Evolutionary conservation across 1,140 invertebrate genomes (phyloP).

Genomic region (Catajapyx aquilonaris): DNA sequence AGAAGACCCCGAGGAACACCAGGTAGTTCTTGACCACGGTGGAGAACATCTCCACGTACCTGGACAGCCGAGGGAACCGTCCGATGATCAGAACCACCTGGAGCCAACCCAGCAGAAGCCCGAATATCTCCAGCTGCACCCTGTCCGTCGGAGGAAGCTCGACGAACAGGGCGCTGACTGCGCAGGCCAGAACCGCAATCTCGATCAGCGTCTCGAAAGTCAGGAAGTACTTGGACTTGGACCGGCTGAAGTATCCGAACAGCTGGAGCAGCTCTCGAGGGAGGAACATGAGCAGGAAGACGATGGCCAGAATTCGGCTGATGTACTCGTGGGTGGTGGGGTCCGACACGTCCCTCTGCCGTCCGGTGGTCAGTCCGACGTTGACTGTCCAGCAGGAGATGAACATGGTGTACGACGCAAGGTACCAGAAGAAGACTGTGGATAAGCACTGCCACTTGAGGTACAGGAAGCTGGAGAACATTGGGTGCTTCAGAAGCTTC

Average conservation of each 20-base stretch:
- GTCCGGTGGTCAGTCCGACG: no score
- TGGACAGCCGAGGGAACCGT: constrained; percentile 44
- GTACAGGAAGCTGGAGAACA: no score
- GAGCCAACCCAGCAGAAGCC: constrained; percentile 46
- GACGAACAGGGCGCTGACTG: constrained; percentile 29
- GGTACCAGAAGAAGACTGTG: no score
- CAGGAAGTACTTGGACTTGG: constrained; percentile 35
- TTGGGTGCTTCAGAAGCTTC: no score
- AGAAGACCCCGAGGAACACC: constrained; percentile 53
- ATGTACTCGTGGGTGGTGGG: background rate
- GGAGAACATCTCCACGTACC: constrained; percentile 52
- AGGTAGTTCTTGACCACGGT: constrained; percentile 55
- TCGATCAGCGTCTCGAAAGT: constrained; percentile 50
- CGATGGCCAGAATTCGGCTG: constrained; percentile 22
- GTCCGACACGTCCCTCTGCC: no score
- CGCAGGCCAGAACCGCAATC: constrained; percentile 34
- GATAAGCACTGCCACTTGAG: no score
- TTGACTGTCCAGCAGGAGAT: no score
- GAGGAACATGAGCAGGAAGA: constrained; percentile 24
- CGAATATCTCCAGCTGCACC: constrained; percentile 31
- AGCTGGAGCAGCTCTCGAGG: constrained; percentile 45
- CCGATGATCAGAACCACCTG: constrained; percentile 53
- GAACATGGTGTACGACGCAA: no score
- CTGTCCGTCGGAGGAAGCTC: constrained; percentile 29
- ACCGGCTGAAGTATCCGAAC: constrained; percentile 32